Evolutionary conservation across 2,888 invertebrate genomes (phyloP).

Genomic region (Vannuccia rotundouncinata): DNA sequence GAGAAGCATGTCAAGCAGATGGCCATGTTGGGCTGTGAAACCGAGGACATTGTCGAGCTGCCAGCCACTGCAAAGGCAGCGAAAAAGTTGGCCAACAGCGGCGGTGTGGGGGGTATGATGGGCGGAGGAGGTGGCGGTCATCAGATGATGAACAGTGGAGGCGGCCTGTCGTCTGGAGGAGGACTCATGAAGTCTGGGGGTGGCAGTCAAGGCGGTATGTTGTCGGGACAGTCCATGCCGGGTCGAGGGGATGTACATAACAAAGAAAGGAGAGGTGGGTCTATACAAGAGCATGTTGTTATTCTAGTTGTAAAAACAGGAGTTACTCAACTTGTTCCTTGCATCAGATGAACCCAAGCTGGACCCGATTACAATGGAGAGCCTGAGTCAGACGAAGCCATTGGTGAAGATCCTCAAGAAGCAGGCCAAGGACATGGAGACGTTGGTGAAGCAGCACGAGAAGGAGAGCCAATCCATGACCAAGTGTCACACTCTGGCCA

Average conservation of each 20-base stretch:
- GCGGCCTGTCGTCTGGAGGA: background rate
- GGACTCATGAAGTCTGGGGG: too few relatives aligned
- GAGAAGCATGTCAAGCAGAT: constrained; percentile 81
- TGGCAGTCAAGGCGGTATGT: background rate
- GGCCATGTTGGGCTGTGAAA: constrained; percentile 72
- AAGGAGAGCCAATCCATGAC: constrained; percentile 33
- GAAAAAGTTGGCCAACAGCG: constrained; percentile 29
- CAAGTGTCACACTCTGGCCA: constrained; percentile 36
- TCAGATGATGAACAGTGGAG: background rate
- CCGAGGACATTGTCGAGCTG: constrained; percentile 29
- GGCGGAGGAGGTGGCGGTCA: background rate
- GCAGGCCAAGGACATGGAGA: constrained; percentile 36
- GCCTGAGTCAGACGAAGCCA: constrained; percentile 46
- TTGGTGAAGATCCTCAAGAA: constrained; percentile 34
- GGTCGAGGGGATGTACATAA: background rate
- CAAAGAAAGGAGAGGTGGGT: background rate
- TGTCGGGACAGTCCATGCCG: background rate
- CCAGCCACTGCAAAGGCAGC: constrained; percentile 14
- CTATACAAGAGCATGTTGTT: too few relatives aligned
- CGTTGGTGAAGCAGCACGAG: constrained; percentile 37
- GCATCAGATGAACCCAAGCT: constrained; percentile 41
- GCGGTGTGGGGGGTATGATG: background rate
- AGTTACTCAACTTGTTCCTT: too few relatives aligned
- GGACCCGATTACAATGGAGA: constrained; percentile 52
- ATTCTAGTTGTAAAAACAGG: too few relatives aligned